Conservation (phyloP, 2,797 vertebrate species). For the Etheostoma nigrum region DNA sequence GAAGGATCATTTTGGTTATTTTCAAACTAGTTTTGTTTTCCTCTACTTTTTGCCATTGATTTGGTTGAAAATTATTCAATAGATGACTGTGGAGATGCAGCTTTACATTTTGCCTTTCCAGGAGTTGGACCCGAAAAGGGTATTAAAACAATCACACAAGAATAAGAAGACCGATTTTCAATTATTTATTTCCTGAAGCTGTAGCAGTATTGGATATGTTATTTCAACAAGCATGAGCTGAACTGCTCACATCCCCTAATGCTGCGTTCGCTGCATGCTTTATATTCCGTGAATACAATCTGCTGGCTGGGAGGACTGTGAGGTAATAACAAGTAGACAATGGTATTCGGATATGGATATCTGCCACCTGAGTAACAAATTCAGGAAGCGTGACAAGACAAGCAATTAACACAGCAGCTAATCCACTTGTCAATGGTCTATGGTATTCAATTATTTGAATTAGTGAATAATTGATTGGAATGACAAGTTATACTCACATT, state of each 20-base stretch:
- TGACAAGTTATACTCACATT: slow-evolving; percentile 35
- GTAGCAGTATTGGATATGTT: slow-evolving; percentile 46
- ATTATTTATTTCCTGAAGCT: slow-evolving; percentile 58
- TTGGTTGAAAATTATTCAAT: slow-evolving; percentile 35
- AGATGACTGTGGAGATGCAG: slow-evolving; percentile 21
- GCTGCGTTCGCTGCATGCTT: slow-evolving; percentile 38
- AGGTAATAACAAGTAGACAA: slow-evolving; percentile 42
- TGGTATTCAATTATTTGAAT: slow-evolving; percentile 58
- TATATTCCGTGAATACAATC: slow-evolving; percentile 50
- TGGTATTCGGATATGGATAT: slow-evolving; percentile 18
- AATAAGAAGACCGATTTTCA: slow-evolving; percentile 60
- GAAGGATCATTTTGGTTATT: slow-evolving; percentile 6
- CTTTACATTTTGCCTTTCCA: slow-evolving; percentile 39
- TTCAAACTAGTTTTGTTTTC: neutral
- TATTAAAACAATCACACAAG: slow-evolving; percentile 50
- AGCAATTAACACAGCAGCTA: slow-evolving; percentile 47
- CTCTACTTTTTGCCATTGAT: slow-evolving; percentile 13
- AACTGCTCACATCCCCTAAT: slow-evolving; percentile 19
- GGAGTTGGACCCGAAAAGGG: slow-evolving; percentile 25
- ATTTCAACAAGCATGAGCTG: slow-evolving; percentile 49
- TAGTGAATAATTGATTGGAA: slow-evolving; percentile 57
- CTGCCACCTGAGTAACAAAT: slow-evolving; percentile 55
- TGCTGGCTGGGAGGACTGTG: slow-evolving; percentile 30
- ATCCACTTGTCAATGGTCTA: slow-evolving; percentile 41
- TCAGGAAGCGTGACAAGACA: slow-evolving; percentile 40